phyloP scores from a whole-genome alignment of 2,113 vertebrate genomes.

The Emydocephalus ijimae region DNA sequence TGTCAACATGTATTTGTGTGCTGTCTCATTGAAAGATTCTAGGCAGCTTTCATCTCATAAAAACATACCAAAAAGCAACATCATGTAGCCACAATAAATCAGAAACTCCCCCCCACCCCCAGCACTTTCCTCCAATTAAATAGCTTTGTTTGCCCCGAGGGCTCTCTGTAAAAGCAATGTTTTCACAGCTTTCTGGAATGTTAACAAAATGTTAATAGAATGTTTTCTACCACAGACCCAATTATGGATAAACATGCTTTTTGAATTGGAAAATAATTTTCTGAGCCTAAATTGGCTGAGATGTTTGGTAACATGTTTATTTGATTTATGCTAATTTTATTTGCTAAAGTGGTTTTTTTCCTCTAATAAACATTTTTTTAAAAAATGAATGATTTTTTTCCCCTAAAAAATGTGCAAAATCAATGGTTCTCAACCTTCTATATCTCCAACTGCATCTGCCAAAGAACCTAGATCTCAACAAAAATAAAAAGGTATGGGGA shows the following conservation, averaged over 20 bases:
- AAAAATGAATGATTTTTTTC: neutral
- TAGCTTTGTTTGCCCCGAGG: neutral
- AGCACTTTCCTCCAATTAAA: neutral
- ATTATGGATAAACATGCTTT: neutral
- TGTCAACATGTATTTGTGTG: neutral
- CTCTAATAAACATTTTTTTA: neutral
- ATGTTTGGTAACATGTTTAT: neutral
- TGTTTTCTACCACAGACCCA: neutral
- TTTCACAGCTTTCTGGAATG: neutral
- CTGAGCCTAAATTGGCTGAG: neutral
- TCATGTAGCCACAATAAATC: neutral
- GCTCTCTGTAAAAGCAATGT: neutral
- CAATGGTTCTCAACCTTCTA: neutral
- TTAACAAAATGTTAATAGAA: neutral
- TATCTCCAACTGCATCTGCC: neutral
- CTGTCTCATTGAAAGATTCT: neutral
- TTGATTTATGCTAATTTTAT: neutral
- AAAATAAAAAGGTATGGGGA: neutral
- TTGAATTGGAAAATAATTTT: slow-evolving; percentile 2
- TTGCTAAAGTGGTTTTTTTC: neutral
- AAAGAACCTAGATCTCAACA: neutral
- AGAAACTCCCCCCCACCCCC: neutral
- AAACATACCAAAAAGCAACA: neutral
- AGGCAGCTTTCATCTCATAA: neutral
- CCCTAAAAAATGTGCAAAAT: neutral